Base-by-base conservation (phyloP, 2,797 vertebrate genomes). In the Eleutherodactylus coqui region DNA sequence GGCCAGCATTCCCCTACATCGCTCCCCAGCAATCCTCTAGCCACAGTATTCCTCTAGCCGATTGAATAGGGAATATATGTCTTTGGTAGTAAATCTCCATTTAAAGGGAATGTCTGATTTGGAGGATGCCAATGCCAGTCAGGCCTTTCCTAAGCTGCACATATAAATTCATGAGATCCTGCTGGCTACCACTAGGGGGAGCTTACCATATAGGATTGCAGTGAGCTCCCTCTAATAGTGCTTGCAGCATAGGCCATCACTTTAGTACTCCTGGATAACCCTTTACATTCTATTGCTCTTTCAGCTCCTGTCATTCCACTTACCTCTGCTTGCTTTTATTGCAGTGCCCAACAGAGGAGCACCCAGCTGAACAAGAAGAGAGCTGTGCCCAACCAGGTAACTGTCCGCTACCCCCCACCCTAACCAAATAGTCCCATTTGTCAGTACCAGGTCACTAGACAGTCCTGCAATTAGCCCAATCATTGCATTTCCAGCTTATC, bases 361-460 rank as follows among this genome's bases (percentile, higher is more conserved):
- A 96, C 96, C 0, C 95, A 96, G 70, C 92, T 95, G 29, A 97
- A 97, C 94, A 99, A 99, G 95, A 99, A 99, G 91, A 94, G 97
- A 82, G 95, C 97, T 64, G 93, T 98, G 75, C 96, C 97, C 0
- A 99, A 99, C 87, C 98, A 99, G 98, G 98, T 99, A 97, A 87
- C 21, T 62, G 41, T 70, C 4, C 2, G 6, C 19, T 5, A 21
- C 21, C 19, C 2, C 32, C 36, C 1, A n/a, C 64, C 5, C 17
- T n/a, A 51, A 34, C 79, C 43, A 13, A 27, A 24, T 13, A n/a
- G 19, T 27, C 47, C 51, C 24, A 1, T 67, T 43, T 55, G 64
- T 55, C 24, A 16, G 69, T 69, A 3, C 69, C 41, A 16, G 41
- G 41, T 73, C 41, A 14, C 70, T n/a, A 43, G 21, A 38, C 1